phyloP scores from a whole-genome alignment of 1,140 invertebrate genomes.

The Drosophila rufa region DNA sequence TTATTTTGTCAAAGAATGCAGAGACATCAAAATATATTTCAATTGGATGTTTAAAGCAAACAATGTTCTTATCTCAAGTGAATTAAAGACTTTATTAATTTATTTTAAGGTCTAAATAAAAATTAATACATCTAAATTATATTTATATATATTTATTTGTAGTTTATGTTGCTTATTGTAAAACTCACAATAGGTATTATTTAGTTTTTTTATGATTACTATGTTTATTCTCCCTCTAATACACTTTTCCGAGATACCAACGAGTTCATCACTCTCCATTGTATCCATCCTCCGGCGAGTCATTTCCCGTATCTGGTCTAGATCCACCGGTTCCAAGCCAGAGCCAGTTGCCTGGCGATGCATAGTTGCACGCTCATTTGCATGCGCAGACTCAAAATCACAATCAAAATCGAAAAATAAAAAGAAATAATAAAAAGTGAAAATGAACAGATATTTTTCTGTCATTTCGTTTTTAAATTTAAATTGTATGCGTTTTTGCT shows the following conservation, averaged over 20 bases:
- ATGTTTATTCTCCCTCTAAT: not conserved
- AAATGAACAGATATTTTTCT: conserved; percentile 67
- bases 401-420: not conserved
- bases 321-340: conserved; percentile 19
- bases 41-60: too few relatives aligned
- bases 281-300: not conserved
- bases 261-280: conserved; percentile 1
- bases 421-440: conserved; percentile 53
- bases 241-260: not conserved
- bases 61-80: too few relatives aligned
- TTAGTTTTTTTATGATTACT: not conserved
- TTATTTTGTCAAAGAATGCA: not conserved
- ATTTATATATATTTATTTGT: not conserved
- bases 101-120: too few relatives aligned
- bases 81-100: too few relatives aligned
- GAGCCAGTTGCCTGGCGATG: conserved; percentile 16
- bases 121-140: not conserved
- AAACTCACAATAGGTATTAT: too few relatives aligned
- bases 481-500: conserved; percentile 7
- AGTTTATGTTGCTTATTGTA: too few relatives aligned
- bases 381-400: conserved; percentile 48
- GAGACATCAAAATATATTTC: too few relatives aligned
- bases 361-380: conserved; percentile 76
- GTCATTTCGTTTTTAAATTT: conserved; percentile 50
- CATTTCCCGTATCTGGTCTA: conserved; percentile 32